phyloP scores from a whole-genome alignment of 2,113 vertebrate genomes.

The Narcine bancroftii region DNA sequence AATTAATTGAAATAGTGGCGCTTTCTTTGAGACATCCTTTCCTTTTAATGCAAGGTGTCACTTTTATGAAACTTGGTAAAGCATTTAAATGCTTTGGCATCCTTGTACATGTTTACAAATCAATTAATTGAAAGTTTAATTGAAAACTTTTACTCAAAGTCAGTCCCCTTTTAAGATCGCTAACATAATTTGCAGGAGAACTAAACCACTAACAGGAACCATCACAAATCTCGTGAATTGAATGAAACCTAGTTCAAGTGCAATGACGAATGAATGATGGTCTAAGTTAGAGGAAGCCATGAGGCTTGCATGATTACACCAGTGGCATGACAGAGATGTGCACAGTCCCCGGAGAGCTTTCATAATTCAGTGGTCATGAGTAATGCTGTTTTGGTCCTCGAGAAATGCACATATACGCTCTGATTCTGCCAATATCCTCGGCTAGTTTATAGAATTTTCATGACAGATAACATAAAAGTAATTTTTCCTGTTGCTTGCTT shows the following conservation, averaged over 20 bases:
- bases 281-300: not conserved
- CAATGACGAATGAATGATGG: slow-evolving; percentile 23
- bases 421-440: slow-evolving; percentile 11
- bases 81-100: not conserved
- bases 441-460: slow-evolving; percentile 20
- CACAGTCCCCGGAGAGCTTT: slow-evolving; percentile 21
- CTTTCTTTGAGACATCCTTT: not conserved
- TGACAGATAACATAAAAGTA: slow-evolving; percentile 30
- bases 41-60: not conserved
- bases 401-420: not conserved
- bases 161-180: not conserved
- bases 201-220: not conserved
- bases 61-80: not conserved
- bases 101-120: not conserved
- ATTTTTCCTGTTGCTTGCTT: not conserved
- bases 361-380: slow-evolving; percentile 26
- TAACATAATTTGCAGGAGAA: not conserved
- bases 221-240: not conserved
- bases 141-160: not conserved
- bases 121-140: slow-evolving; percentile 1
- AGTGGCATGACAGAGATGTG: slow-evolving; percentile 24
- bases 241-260: too few species aligned
- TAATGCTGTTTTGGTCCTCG: slow-evolving; percentile 26
- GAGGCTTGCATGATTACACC: not conserved
- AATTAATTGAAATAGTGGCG: slow-evolving; percentile 4